Evolutionary conservation across 2,888 invertebrate species (phyloP), one percentile per base, ranked within the genome.

Genomic region (Gastrophysa polygoni): DNA sequence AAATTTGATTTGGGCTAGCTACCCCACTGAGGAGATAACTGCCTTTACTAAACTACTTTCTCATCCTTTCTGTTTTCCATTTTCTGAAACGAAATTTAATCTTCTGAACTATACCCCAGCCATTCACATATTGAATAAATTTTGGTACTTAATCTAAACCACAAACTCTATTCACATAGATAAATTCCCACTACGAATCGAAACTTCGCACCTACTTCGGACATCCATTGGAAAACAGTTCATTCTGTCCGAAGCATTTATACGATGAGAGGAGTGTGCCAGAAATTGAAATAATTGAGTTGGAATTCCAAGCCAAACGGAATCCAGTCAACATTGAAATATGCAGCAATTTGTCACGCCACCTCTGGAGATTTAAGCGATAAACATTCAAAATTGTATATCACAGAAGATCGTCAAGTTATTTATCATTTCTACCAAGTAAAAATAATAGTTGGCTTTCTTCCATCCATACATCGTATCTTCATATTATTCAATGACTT

Each of bases 381-480:
- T 38, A 38, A 38, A 38, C 11, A 38, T 38, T 8, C 11, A 11
- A 38, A 38, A 38, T 14, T 38, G 38, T 38, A 38, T 54, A 54
- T 54, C 17, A 24, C 54, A 24, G 44, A 17, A 54, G 21, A 54
- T 54, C 54, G 43, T 21, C 44, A 34, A 17, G 54, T 17, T 43
- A 54, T 54, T 54, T 21, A 54, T 54, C 54, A 44, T 54, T 28
- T 38, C 38, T 43, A 43, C 29, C 51, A 54, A 52, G 52, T 59
- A 52, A 52, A 54, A 52, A 47, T 59, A 34, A 11, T 46, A n/a
- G n/a, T 32, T 59, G 59, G 59, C 59, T 46, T n/a, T 28, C 1
- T 11, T 47, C 59, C 59, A 59, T 44, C 46, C 44, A 43, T 17
- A 38, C 52, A 47, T 59, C 44, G 46, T 52, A 52, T 54, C 24